A percentile compares a stretch with the other conserved stretches of the same genome.
phyloP scores from a whole-genome alignment of 2,113 vertebrate genomes.

The Pygoscelis adeliae region DNA sequence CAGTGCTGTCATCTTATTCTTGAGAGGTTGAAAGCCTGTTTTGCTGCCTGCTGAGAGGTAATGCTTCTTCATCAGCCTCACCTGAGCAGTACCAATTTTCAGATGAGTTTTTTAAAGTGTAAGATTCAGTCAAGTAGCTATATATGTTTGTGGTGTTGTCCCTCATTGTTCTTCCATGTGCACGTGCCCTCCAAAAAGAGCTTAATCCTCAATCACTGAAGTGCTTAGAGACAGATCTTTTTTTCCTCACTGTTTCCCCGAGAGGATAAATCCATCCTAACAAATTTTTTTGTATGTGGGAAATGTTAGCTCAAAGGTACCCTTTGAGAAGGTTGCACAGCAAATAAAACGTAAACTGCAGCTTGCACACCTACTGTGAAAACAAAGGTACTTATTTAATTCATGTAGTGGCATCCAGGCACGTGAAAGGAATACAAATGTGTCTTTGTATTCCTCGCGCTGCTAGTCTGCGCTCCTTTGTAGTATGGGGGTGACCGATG shows the following conservation, averaged over 20 bases:
- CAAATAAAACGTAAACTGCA: fast-evolving
- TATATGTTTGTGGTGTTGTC: neutral
- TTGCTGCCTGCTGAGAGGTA: neutral
- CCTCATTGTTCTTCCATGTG: neutral
- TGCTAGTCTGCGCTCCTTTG: neutral
- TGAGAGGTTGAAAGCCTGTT: neutral
- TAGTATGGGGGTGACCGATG: neutral
- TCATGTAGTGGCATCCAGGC: neutral
- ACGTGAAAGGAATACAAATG: neutral
- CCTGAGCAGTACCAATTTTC: neutral
- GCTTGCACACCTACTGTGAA: neutral
- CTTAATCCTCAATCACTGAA: neutral
- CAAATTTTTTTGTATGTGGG: fast-evolving
- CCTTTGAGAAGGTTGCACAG: neutral
- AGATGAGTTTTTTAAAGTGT: neutral
- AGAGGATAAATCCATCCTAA: neutral
- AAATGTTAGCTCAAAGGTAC: neutral
- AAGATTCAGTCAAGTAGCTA: fast-evolving
- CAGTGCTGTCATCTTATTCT: fast-evolving
- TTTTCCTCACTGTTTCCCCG: fast-evolving
- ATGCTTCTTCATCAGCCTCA: neutral
- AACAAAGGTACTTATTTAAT: neutral
- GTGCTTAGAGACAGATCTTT: fast-evolving
- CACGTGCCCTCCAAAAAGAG: neutral
- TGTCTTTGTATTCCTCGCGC: neutral